phyloP scores from a whole-genome alignment of 2,113 vertebrate species.

The Prietella phreatophila region DNA sequence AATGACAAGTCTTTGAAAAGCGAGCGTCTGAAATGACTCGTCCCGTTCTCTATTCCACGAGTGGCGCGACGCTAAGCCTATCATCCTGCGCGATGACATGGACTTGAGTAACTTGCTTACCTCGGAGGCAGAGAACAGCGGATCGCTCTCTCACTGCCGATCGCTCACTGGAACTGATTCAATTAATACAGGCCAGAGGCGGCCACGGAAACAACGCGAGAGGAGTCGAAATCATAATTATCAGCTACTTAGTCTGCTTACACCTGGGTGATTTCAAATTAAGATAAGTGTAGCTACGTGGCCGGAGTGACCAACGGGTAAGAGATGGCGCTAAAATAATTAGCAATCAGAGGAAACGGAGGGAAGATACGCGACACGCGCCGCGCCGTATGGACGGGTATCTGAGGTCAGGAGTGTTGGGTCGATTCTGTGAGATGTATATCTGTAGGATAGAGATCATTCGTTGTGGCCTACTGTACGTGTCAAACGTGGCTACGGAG shows the following conservation, averaged over 20 bases:
- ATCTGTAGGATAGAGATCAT: not conserved
- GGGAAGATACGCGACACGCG: not conserved
- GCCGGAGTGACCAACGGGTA: constrained; percentile 4
- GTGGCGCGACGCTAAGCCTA: constrained; percentile 2
- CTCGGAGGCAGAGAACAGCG: constrained; percentile 28
- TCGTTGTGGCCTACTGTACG: not conserved
- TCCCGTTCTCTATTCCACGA: not conserved
- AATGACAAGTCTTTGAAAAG: constrained; percentile 30
- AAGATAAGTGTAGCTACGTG: constrained; percentile 34
- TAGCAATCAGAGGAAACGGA: not conserved
- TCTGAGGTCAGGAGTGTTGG: not conserved
- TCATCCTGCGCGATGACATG: not conserved
- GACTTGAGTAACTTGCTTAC: constrained; percentile 15
- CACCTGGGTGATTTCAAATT: constrained; percentile 43
- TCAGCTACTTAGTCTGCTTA: constrained; percentile 36
- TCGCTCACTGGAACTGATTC: constrained; percentile 46
- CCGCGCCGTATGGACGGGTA: not conserved
- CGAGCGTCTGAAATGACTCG: not conserved
- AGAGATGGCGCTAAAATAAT: constrained; percentile 2
- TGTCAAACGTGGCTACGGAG: not conserved
- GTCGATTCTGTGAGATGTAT: not conserved
- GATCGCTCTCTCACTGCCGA: constrained; percentile 18
- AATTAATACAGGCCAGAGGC: constrained; percentile 48
- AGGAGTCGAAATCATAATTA: constrained; percentile 51
- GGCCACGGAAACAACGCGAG: constrained; percentile 21